Evolutionary conservation across 2,797 vertebrate genomes (phyloP).

Genomic region (Potorous gilbertii): DNA sequence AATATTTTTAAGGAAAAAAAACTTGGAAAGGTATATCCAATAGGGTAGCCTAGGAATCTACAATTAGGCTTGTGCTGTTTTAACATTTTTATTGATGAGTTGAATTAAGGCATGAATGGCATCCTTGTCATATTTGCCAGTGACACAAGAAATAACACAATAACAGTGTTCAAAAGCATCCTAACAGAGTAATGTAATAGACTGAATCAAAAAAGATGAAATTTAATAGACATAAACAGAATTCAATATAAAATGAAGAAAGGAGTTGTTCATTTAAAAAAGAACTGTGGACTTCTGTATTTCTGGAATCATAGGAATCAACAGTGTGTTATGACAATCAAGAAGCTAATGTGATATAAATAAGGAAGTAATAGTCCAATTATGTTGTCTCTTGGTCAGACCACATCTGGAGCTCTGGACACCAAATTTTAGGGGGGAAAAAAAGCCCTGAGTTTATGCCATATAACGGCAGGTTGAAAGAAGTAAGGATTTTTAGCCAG

Average conservation of each 20-base stretch:
- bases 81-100: neutral
- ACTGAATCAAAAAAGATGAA: neutral
- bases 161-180: neutral
- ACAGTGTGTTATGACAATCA: neutral
- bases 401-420: neutral
- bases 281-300: neutral
- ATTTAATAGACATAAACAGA: neutral
- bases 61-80: neutral
- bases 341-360: neutral
- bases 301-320: neutral
- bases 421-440: neutral
- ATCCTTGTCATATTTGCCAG: neutral
- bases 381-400: neutral
- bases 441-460: neutral
- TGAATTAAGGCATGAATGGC: neutral
- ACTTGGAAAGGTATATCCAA: neutral
- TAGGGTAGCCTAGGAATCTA: neutral
- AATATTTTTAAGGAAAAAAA: neutral
- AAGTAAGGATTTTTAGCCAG: neutral
- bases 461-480: neutral
- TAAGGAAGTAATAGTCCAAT: neutral
- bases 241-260: neutral
- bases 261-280: neutral
- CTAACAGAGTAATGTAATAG: neutral
- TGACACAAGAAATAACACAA: neutral